phyloP scores from a whole-genome alignment of 2,888 invertebrate genomes.

The Nowickia ferox region DNA sequence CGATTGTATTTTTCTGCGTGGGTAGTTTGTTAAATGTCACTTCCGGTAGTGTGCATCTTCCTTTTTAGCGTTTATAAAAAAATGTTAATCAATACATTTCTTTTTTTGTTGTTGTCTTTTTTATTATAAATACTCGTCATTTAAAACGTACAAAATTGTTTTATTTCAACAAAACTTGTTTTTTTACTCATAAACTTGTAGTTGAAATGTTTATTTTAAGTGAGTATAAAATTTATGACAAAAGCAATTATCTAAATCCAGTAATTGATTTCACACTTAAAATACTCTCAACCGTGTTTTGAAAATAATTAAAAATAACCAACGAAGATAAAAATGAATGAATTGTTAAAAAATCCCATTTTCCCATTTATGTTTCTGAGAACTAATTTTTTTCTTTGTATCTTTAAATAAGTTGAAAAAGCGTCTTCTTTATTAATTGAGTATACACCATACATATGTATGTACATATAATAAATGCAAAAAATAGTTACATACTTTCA shows the following conservation, averaged over 20 bases:
- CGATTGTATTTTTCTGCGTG: too few species aligned
- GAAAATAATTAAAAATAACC: neutral
- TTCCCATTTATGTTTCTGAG: constrained; percentile 18
- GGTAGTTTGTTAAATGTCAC: too few species aligned
- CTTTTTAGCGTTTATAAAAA: too few species aligned
- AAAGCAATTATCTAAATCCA: neutral
- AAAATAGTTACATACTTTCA: constrained; percentile 9
- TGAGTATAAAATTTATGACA: neutral
- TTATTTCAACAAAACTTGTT: neutral
- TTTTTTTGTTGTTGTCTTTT: too few species aligned
- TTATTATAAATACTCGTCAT: too few species aligned
- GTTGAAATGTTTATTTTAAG: neutral
- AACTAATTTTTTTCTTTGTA: neutral
- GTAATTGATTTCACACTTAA: neutral
- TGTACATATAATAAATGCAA: neutral
- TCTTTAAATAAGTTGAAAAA: constrained; percentile 1
- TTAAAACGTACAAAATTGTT: neutral
- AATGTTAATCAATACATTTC: too few species aligned
- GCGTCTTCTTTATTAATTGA: constrained; percentile 4
- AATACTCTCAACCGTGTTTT: neutral
- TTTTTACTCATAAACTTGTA: neutral
- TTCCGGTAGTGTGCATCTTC: too few species aligned
- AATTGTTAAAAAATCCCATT: neutral
- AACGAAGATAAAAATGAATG: neutral
- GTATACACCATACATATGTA: neutral